phyloP scores from a whole-genome alignment of 1,140 invertebrate species.

The Colletes latitarsis region DNA sequence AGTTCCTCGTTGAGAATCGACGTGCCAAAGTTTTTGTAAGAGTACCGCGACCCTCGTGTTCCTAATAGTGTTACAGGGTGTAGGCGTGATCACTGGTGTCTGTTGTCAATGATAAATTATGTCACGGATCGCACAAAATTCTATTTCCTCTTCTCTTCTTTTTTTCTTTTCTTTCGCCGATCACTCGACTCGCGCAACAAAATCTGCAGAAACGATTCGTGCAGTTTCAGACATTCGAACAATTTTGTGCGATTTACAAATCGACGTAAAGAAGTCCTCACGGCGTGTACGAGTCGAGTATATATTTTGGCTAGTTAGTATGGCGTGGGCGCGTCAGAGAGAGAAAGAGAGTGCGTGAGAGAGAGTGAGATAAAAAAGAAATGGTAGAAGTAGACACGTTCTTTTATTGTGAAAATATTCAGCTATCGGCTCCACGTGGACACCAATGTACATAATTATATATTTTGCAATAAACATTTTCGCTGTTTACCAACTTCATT shows the following conservation, averaged over 20 bases:
- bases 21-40: constrained; percentile 55
- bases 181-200: too few species aligned
- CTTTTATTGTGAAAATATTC: constrained; percentile 77
- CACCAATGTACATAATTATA: constrained; percentile 78
- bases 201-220: too few species aligned
- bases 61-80: constrained; percentile 28
- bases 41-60: constrained; percentile 36
- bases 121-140: constrained; percentile 59
- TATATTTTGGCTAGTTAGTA: constrained; percentile 58
- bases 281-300: constrained; percentile 38
- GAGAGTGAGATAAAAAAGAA: constrained; percentile 37
- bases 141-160: background rate
- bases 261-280: constrained; percentile 28
- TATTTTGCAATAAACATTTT: constrained; percentile 81
- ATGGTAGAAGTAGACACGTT: constrained; percentile 60
- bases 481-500: constrained; percentile 79
- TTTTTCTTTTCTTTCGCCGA: too few species aligned
- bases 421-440: constrained; percentile 78
- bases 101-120: constrained; percentile 25
- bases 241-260: constrained; percentile 63
- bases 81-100: constrained; percentile 20
- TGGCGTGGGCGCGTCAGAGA: constrained; percentile 48
- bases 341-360: constrained; percentile 43
- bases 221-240: background rate
- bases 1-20: constrained; percentile 42